Percentiles rank a stretch among this genome's conserved stretches.
Evolutionary conservation across 2,797 vertebrate genomes (phyloP).

Genomic region (Rhynchotus rufescens): DNA sequence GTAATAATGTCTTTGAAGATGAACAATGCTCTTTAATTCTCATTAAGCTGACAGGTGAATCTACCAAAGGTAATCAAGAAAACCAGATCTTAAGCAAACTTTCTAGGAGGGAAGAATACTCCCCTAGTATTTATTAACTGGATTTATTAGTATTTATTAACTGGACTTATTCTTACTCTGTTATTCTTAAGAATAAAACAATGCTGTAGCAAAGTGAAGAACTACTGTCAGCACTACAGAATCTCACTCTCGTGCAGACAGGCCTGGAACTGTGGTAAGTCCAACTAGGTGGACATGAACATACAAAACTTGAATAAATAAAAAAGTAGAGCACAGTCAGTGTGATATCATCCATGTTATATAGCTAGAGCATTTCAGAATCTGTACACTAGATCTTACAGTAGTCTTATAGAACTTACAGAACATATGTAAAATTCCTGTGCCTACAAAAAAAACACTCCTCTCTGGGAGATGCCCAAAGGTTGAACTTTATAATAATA

Average conservation of each 20-base stretch:
- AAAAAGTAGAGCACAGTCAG: neutral
- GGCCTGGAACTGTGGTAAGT: neutral
- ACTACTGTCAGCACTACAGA: neutral
- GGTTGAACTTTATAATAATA: neutral
- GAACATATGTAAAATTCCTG: neutral
- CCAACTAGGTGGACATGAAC: neutral
- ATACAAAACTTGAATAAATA: neutral
- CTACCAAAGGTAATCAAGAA: neutral
- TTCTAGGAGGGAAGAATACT: neutral
- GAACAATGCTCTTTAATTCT: neutral
- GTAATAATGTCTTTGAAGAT: neutral
- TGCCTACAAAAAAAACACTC: neutral
- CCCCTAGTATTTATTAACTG: neutral
- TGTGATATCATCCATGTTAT: neutral
- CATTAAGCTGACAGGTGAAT: neutral
- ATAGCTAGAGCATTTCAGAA: neutral
- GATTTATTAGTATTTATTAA: neutral
- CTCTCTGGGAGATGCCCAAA: neutral
- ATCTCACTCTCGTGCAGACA: neutral
- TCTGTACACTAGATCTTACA: neutral
- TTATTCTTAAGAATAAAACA: neutral
- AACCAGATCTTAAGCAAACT: neutral
- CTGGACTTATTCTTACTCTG: neutral
- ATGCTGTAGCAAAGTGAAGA: neutral
- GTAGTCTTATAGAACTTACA: neutral